Evolutionary conservation across 1,140 invertebrate species (phyloP).

Genomic region (Thaumatotibia leucotreta): DNA sequence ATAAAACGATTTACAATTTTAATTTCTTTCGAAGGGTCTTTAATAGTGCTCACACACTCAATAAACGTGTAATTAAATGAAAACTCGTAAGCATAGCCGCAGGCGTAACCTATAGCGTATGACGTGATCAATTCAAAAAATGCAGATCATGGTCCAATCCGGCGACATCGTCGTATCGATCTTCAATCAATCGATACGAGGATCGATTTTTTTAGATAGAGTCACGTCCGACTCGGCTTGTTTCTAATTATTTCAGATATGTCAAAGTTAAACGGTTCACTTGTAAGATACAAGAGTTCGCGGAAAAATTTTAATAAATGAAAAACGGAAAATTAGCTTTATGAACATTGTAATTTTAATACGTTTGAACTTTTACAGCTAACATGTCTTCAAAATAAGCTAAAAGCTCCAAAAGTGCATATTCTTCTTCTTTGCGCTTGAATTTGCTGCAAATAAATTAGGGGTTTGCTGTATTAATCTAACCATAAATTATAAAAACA

Average conservation of each 20-base stretch:
- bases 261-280: conserved; percentile 43
- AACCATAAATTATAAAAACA: no score
- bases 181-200: conserved; percentile 36
- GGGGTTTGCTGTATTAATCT: no score
- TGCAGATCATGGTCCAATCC: not conserved
- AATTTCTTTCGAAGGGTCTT: not conserved
- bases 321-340: no score
- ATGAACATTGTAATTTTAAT: no score
- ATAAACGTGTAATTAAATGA: not conserved
- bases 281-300: conserved; percentile 29
- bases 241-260: conserved; percentile 70
- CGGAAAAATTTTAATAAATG: conserved; percentile 20
- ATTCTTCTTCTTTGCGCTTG: no score
- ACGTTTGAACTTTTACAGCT: no score
- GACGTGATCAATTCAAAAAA: not conserved
- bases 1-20: not conserved
- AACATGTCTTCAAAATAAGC: no score
- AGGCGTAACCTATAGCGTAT: not conserved
- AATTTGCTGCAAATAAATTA: no score
- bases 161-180: conserved; percentile 23
- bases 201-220: conserved; percentile 49
- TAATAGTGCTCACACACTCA: not conserved
- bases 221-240: conserved; percentile 64
- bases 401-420: no score
- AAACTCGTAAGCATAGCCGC: not conserved